Evolutionary conservation across 2,113 vertebrate genomes (phyloP).

Genomic region (Lathamus discolor): DNA sequence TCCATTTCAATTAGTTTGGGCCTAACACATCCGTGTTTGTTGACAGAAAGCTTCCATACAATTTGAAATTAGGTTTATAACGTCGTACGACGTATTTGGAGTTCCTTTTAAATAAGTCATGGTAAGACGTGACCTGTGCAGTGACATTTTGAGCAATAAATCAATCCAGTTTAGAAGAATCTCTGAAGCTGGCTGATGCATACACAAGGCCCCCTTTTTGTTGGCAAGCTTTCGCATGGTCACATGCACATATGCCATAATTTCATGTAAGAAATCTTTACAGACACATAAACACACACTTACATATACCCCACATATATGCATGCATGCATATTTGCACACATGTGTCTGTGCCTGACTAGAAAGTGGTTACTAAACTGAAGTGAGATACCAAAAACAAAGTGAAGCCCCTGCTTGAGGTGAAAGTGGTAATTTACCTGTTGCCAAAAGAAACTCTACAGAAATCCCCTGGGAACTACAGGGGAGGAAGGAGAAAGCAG

Average conservation of each 20-base stretch:
- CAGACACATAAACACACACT: accelerated
- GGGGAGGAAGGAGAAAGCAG: background rate
- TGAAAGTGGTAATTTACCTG: background rate
- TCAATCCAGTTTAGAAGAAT: background rate
- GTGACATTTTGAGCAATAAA: background rate
- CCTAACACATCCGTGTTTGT: accelerated
- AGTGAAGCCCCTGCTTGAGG: background rate
- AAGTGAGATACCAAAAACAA: background rate
- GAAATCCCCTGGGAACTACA: background rate
- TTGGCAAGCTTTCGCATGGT: background rate
- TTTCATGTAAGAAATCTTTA: background rate
- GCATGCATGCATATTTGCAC: accelerated
- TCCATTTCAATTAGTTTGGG: background rate
- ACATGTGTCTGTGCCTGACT: background rate
- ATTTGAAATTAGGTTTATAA: background rate
- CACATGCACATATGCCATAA: no score
- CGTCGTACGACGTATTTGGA: accelerated
- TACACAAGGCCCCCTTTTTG: background rate
- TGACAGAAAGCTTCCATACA: background rate
- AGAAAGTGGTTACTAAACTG: background rate
- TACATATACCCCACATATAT: accelerated
- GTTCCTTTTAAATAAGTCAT: background rate
- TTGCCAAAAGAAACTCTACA: accelerated
- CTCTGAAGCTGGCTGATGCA: background rate
- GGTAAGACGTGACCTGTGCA: accelerated